Base-by-base conservation (phyloP, 1,140 invertebrate species). In the Heliconius nattereri region DNA sequence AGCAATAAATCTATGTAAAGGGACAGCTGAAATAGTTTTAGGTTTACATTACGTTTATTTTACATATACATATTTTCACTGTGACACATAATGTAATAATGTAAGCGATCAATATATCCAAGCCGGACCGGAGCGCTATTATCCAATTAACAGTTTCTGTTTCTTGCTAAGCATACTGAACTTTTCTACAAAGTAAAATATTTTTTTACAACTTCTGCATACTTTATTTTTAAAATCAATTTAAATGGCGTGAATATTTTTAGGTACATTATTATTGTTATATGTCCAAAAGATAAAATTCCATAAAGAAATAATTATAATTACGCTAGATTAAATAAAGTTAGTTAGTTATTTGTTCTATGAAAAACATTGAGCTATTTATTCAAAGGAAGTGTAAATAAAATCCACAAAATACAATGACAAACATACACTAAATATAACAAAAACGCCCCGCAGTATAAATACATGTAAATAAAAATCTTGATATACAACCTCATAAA, bases 81-180 rank as follows among this genome's bases (percentile, higher is more conserved):
- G 60, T 29, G 11, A 66, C 11, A 66, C 23, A 11, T 66, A 66
- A 66, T 66, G 73, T 45, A 75, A 29, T 40, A 11, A 29, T 71
- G 20, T 45, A 52, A 52, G 35, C 35, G 66, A 80, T 80, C 75
- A 75, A 71, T 29, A 40, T 32, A 73, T 71, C 49, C 37, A 70
- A 76, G 57, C 49, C n/a, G 23, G 60, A 49, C 57, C 32, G 32
- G 6, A 7, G 40, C 52, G 70, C 80, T 81, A 86, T 83, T 83
- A 85, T 84, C 85, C 78, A 85, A 89, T 89, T 89, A 89, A 84
- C 82, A 81, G 76, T 75, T 72, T 76, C 73, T 75, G 80, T 83
- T 77, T 86, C 80, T 83, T 78, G 77, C 76, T 78, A 83, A 81
- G 71, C 76, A 83, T 82, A 79, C n/a, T 86, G 83, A 85, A 84